Evolutionary conservation across 2,888 invertebrate genomes (phyloP).

Genomic region (Phortica okadai): DNA sequence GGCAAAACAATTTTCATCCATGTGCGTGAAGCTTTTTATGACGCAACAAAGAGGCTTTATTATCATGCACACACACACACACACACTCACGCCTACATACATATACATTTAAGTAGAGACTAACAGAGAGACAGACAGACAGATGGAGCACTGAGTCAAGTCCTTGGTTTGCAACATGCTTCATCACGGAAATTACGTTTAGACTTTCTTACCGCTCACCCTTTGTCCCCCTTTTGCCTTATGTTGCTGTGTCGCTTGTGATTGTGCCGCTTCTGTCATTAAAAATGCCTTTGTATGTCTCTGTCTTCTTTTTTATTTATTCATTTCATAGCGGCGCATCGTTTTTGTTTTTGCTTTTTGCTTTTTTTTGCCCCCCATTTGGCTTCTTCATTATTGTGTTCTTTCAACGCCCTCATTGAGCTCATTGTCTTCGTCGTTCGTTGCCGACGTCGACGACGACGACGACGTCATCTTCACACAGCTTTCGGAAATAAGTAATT

Average conservation of each 20-base stretch:
- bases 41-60: conserved; percentile 29
- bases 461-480: conserved; percentile 3
- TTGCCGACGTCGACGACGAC: too few species aligned
- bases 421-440: too few species aligned
- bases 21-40: conserved; percentile 11
- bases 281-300: conserved; percentile 34
- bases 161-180: not conserved
- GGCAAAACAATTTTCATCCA: conserved; percentile 24
- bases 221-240: not conserved
- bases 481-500: conserved; percentile 57
- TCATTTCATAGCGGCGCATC: not conserved
- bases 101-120: not conserved
- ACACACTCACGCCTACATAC: conserved; percentile 12
- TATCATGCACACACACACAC: not conserved
- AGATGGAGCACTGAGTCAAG: not conserved
- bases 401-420: too few species aligned
- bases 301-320: conserved; percentile 17
- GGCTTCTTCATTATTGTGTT: not conserved
- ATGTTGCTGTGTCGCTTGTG: not conserved
- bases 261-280: conserved; percentile 41
- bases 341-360: not conserved
- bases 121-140: not conserved
- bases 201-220: conserved; percentile 18
- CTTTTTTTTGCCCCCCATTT: not conserved
- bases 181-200: conserved; percentile 55